These are phyloP conservation scores for Drosophila mulleri DNA, from an alignment of 2,888 invertebrate genomes.

Conservation along the genomic window DNA sequence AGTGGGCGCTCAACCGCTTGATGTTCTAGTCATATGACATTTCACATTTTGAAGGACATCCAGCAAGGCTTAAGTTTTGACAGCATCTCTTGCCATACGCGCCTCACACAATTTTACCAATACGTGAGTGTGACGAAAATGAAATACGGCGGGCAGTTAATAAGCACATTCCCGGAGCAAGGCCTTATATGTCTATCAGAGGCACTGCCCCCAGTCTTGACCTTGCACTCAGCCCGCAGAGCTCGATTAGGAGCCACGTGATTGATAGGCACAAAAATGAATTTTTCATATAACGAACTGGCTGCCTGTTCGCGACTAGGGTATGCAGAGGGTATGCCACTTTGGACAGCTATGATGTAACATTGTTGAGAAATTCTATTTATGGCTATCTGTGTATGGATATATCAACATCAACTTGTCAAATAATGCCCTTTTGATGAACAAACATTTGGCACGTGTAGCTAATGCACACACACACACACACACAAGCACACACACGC, in stretches of 20 bases:
- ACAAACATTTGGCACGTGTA: conserved; percentile 40
- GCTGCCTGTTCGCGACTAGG: background rate
- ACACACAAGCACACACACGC: conserved; percentile 21
- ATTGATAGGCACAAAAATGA: conserved; percentile 72
- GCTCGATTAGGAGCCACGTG: conserved; percentile 35
- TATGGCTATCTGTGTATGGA: background rate
- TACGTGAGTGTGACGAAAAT: conserved; percentile 54
- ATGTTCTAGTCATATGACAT: conserved; percentile 66
- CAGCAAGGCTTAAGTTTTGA: conserved; percentile 55
- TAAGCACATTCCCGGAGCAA: conserved; percentile 61
- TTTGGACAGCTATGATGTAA: background rate
- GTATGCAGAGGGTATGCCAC: background rate
- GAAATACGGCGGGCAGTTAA: conserved; percentile 70
- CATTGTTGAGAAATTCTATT: background rate
- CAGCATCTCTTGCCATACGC: conserved; percentile 40
- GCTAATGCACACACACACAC: conserved; percentile 21
- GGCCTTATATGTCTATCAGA: conserved; percentile 56
- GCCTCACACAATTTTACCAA: conserved; percentile 56
- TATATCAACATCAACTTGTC: background rate
- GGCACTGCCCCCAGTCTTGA: conserved; percentile 25
- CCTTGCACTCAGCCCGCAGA: conserved; percentile 11
- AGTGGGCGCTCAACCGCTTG: conserved; percentile 42
- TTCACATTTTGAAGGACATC: conserved; percentile 71
- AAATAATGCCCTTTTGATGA: conserved; percentile 13
- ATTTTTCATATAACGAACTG: conserved; percentile 62